phyloP scores from a whole-genome alignment of 2,888 invertebrate genomes.

The Apodemia zela region DNA sequence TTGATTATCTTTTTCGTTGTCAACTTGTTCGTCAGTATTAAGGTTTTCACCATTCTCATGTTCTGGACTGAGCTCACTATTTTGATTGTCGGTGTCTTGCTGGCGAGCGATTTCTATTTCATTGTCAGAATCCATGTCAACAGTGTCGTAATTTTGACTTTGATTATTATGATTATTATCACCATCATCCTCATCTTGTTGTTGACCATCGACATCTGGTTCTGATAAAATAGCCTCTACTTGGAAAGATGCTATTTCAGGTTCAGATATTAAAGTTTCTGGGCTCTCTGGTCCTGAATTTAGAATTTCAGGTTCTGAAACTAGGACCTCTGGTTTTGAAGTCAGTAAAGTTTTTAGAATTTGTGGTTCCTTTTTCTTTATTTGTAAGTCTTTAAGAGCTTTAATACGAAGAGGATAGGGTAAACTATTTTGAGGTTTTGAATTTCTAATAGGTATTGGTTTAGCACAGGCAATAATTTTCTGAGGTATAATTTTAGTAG shows the following conservation, averaged over 20 bases:
- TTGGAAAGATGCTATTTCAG: constrained; percentile 75
- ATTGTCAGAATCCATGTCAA: constrained; percentile 73
- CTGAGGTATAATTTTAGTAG: constrained; percentile 52
- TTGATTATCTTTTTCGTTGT: constrained; percentile 38
- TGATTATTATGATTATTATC: constrained; percentile 54
- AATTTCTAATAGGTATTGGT: constrained; percentile 61
- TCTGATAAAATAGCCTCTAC: constrained; percentile 73
- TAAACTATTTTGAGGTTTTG: constrained; percentile 60
- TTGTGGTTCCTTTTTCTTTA: constrained; percentile 73
- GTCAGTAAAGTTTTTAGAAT: constrained; percentile 74
- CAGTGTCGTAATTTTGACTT: constrained; percentile 65
- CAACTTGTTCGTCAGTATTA: constrained; percentile 17
- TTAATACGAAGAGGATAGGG: constrained; percentile 74
- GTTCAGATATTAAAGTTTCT: constrained; percentile 74
- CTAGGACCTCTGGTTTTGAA: constrained; percentile 66
- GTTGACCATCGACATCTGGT: constrained; percentile 59
- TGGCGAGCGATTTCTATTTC: constrained; percentile 73
- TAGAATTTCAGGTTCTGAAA: constrained; percentile 72
- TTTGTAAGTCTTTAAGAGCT: constrained; percentile 75
- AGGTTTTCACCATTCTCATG: constrained; percentile 39
- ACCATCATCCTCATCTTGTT: constrained; percentile 38
- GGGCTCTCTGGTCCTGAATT: constrained; percentile 76
- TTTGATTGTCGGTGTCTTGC: constrained; percentile 40
- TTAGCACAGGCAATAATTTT: constrained; percentile 55
- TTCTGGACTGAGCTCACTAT: constrained; percentile 44